These are phyloP conservation scores for Sinonovacula constricta DNA, from an alignment of 1,140 invertebrate species.

Conservation along the genomic window DNA sequence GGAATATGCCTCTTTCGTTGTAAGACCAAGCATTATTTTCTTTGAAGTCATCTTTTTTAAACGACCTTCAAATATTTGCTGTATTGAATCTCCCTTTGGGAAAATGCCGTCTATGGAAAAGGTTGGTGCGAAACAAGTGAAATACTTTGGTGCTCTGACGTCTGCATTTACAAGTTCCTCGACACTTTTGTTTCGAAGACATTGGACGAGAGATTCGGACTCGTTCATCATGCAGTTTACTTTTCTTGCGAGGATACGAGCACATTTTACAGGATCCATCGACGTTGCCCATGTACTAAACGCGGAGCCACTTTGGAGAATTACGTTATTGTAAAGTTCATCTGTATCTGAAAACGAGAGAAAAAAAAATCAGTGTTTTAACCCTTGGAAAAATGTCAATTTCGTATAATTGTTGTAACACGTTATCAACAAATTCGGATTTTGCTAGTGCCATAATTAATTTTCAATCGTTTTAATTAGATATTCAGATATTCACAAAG, in stretches of 20 bases:
- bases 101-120: slow-evolving; percentile 79
- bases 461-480: no score
- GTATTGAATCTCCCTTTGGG: slow-evolving; percentile 54
- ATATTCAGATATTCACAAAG: no score
- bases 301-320: slow-evolving; percentile 81
- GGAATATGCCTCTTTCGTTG: slow-evolving; percentile 93
- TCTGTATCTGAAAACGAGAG: background rate
- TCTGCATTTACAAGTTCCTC: slow-evolving; percentile 88
- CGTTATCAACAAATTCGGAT: background rate
- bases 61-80: slow-evolving; percentile 74
- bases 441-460: no score
- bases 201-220: slow-evolving; percentile 85
- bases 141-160: slow-evolving; percentile 77
- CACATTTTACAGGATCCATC: slow-evolving; percentile 91
- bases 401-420: background rate
- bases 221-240: slow-evolving; percentile 85
- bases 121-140: background rate
- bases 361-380: background rate
- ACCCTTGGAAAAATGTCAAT: background rate
- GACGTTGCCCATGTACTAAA: slow-evolving; percentile 95
- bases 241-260: slow-evolving; percentile 89
- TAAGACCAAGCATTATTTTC: slow-evolving; percentile 96
- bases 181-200: slow-evolving; percentile 88
- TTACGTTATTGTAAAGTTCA: slow-evolving; percentile 56
- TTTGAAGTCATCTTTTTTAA: slow-evolving; percentile 72